These are phyloP conservation scores for Caradrina clavipalpis DNA, from an alignment of 2,888 invertebrate species.

Conservation along the genomic window DNA sequence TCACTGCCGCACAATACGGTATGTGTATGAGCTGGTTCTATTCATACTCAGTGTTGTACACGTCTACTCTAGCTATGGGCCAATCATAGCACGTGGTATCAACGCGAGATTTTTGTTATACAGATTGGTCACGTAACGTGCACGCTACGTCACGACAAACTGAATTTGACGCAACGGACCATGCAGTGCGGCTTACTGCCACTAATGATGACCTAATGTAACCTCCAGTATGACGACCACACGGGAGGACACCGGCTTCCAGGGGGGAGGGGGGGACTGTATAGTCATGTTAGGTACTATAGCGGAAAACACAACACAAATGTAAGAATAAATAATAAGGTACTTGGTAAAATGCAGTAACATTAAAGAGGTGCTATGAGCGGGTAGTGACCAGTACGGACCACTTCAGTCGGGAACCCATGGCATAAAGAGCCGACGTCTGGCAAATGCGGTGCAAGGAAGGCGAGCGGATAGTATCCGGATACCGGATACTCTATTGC, in stretches of 20 bases:
- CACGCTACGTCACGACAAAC: conserved; percentile 55
- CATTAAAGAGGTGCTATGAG: not conserved
- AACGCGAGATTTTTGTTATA: conserved; percentile 56
- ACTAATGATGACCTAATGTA: conserved; percentile 20
- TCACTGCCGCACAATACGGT: not conserved
- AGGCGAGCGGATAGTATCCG: not conserved
- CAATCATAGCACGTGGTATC: conserved; percentile 59
- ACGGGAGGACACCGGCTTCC: not conserved
- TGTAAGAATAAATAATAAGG: not conserved
- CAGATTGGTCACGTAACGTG: conserved; percentile 64
- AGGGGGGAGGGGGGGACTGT: not conserved
- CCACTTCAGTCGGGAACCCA: not conserved
- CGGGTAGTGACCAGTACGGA: not conserved
- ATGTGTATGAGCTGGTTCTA: conserved; percentile 27
- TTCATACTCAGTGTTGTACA: conserved; percentile 46
- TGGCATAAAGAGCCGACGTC: conserved; percentile 1
- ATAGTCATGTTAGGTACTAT: not conserved
- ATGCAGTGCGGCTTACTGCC: conserved; percentile 25
- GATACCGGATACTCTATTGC: not conserved
- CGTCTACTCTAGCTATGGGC: conserved; percentile 51
- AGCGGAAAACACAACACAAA: conserved; percentile 5
- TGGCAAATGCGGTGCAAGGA: not conserved
- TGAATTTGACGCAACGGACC: conserved; percentile 49
- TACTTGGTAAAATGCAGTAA: not conserved
- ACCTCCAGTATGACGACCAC: conserved; percentile 4